Evolutionary conservation across 2,797 vertebrate species (phyloP).

Genomic region (Sebastes hubbsi): DNA sequence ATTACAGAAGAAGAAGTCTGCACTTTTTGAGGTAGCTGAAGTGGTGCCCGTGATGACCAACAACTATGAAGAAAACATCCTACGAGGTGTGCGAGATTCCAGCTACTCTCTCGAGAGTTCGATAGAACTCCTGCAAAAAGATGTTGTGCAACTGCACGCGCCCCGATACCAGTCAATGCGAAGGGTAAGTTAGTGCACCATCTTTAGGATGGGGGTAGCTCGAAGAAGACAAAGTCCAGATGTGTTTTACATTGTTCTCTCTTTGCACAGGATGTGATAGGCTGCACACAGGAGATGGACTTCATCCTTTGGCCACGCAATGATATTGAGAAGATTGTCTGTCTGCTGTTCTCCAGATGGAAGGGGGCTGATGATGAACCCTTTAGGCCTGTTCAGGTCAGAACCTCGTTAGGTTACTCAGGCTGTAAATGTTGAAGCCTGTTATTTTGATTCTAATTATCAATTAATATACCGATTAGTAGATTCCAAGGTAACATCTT

Average conservation of each 20-base stretch:
- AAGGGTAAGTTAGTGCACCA: constrained; percentile 81
- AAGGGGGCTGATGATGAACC: constrained; percentile 98
- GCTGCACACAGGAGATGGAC: constrained; percentile 99
- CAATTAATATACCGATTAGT: not conserved
- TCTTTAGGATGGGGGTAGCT: not conserved
- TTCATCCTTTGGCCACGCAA: constrained; percentile 99
- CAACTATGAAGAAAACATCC: constrained; percentile 99
- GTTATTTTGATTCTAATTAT: not conserved
- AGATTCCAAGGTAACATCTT: not conserved
- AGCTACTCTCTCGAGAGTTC: constrained; percentile 99
- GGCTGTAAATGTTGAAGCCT: not conserved
- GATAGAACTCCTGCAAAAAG: constrained; percentile 98
- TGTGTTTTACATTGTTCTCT: not conserved
- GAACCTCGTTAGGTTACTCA: not conserved
- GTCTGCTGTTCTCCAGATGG: constrained; percentile 99
- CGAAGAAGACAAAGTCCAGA: not conserved
- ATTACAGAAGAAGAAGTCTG: constrained; percentile 96
- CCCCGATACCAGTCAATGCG: constrained; percentile 99
- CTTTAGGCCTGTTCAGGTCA: constrained; percentile 99
- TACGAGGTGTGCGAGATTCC: constrained; percentile 96
- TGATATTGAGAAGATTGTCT: constrained; percentile 99
- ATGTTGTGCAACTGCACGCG: constrained; percentile 98
- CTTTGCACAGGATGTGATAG: constrained; percentile 85
- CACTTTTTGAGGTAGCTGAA: constrained; percentile 99
- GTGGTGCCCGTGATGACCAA: constrained; percentile 99